These are phyloP conservation scores for Cenopis cana DNA, from an alignment of 2,888 invertebrate species.

Conservation along the genomic window DNA sequence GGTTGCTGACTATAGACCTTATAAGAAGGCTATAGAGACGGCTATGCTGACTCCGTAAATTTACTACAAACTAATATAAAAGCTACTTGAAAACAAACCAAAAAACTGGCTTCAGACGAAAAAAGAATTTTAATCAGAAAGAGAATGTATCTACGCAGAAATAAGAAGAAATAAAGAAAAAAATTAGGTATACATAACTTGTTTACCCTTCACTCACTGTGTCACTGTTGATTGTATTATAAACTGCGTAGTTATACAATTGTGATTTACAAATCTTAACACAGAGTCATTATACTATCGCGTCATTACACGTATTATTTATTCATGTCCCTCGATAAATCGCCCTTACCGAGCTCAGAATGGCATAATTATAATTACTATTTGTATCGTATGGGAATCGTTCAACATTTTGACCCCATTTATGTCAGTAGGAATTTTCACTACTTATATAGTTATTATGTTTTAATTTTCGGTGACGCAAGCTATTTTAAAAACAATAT, in stretches of 20 bases:
- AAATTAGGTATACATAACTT: not conserved
- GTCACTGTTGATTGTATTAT: not conserved
- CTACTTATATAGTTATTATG: not conserved
- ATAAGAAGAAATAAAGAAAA: too few species aligned
- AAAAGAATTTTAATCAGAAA: too few species aligned
- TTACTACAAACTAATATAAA: not conserved
- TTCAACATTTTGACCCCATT: constrained; percentile 23
- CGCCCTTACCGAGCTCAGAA: constrained; percentile 14
- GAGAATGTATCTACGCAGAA: too few species aligned
- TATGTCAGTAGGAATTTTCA: not conserved
- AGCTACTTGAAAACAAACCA: too few species aligned
- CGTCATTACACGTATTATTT: constrained; percentile 48
- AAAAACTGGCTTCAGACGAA: too few species aligned
- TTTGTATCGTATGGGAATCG: constrained; percentile 26
- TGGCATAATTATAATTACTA: constrained; percentile 38
- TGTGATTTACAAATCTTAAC: constrained; percentile 52
- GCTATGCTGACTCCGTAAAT: not conserved
- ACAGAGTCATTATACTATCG: constrained; percentile 48
- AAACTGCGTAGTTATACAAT: constrained; percentile 46
- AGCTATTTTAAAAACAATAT: not conserved
- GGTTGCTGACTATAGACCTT: too few species aligned
- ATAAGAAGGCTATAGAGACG: too few species aligned
- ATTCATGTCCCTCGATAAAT: constrained; percentile 26
- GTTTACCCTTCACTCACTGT: constrained; percentile 39
- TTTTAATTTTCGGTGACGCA: not conserved